Evolutionary conservation across 2,888 invertebrate species (phyloP), one percentile per base, ranked within the genome.

Genomic region (Itoplectis maculator): DNA sequence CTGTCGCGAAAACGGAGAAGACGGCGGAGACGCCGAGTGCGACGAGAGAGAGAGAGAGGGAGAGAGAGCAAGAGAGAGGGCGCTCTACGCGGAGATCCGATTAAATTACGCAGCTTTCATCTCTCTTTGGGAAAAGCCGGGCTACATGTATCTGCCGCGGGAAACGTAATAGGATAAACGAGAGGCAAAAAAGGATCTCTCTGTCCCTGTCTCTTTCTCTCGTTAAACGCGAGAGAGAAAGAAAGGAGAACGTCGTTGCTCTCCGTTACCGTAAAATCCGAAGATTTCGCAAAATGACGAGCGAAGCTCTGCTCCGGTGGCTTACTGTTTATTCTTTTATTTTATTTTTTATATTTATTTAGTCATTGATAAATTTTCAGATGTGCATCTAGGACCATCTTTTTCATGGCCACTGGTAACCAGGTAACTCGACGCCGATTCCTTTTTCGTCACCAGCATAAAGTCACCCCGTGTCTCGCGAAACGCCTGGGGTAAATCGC

Each of bases 111-210:
- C 23, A 15, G 54, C 70, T 70, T 29, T 23, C 23, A 59, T 59
- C 59, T 29, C 59, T 29, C 23, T 23, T 45, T 23, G 70, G n/a
- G 18, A 20, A 5, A 13, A 23, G 35, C 37, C 42, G 70, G 3
- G 29, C 29, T 29, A 29, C 20, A 51, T 51, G 18, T 18, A 18
- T 18, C 49, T 18, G 15, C 18, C 51, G 49, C 51, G 49, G 29
- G 68, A 68, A 68, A 68, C 49, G 45, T 68, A 68, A 68, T 51
- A 68, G 29, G 49, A 68, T 29, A 18, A 20, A 37, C 37, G 68
- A 47, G 35, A 68, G 18, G 68, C 49, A 49, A 49, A 47, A 15
- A 35, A 35, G 11, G 68, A 51, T 51, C 18, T 18, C 51, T 51
- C 9, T n/a, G n/a, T n/a, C 20, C 51, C 18, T 20, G 51, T 20